Percentiles rank a stretch among this genome's conserved stretches.
Conservation (phyloP, 2,113 vertebrate species). For the Clarias macrocephalus region DNA sequence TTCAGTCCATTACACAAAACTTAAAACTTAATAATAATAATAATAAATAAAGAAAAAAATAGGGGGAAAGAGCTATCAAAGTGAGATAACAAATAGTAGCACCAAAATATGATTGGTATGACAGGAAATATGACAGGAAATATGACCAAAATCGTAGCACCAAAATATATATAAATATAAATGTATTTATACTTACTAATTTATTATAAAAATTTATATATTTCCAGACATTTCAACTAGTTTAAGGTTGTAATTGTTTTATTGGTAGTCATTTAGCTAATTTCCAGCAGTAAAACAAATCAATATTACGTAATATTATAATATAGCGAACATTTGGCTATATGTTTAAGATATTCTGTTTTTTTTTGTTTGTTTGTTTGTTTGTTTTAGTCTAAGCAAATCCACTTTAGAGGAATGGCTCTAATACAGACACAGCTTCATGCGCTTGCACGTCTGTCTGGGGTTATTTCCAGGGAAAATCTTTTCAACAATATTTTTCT, state of each 20-base stretch:
- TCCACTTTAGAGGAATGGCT: neutral
- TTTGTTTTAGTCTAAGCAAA: neutral
- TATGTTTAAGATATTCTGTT: too few species aligned
- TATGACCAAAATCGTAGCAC: too few species aligned
- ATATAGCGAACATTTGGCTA: too few species aligned
- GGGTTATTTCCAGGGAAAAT: constrained; percentile 28
- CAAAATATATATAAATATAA: neutral
- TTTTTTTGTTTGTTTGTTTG: neutral
- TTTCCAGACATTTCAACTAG: neutral
- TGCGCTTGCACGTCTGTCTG: constrained; percentile 10
- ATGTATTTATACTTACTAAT: neutral
- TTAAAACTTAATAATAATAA: too few species aligned
- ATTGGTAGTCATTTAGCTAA: neutral
- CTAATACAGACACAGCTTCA: constrained; percentile 16
- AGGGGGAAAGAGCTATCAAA: neutral
- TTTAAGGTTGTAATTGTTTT: neutral
- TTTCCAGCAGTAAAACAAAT: neutral
- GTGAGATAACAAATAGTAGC: neutral
- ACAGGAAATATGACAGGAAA: too few species aligned
- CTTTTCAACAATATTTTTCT: neutral
- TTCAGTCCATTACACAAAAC: too few species aligned
- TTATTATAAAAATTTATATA: neutral
- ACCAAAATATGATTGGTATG: neutral
- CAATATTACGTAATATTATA: neutral
- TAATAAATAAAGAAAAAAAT: too few species aligned